These are phyloP conservation scores for Hippopotamyrus pictus DNA, from an alignment of 2,797 vertebrate species.

Conservation along the genomic window DNA sequence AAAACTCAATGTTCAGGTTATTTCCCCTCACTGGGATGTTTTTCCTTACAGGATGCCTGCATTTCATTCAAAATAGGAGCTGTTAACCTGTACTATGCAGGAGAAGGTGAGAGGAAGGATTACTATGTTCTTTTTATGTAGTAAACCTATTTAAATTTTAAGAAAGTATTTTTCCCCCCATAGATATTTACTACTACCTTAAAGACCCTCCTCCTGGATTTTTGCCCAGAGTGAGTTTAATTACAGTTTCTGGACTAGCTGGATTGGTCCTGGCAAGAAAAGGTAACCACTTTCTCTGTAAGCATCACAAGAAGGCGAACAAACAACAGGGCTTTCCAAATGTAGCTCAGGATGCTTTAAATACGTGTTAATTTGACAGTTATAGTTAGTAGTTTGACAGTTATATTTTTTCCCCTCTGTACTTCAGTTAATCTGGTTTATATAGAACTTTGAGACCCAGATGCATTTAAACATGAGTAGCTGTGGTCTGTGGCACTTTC, in stretches of 20 bases:
- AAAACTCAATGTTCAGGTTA: neutral
- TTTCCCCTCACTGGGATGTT: neutral
- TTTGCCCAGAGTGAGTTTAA: slow-evolving; percentile 70
- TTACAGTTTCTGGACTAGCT: slow-evolving; percentile 73
- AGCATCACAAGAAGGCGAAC: neutral
- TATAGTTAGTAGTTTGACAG: neutral
- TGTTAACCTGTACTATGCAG: slow-evolving; percentile 57
- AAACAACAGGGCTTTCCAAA: neutral
- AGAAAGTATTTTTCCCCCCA: slow-evolving; percentile 18
- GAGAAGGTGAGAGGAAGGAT: slow-evolving; percentile 67
- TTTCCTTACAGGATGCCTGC: slow-evolving; percentile 61
- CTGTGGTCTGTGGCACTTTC: neutral
- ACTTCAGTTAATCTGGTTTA: neutral
- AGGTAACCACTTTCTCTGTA: slow-evolving; percentile 56
- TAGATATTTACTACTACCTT: slow-evolving; percentile 80
- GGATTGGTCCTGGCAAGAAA: slow-evolving; percentile 73
- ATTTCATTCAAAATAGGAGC: slow-evolving; percentile 68
- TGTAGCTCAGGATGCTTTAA: neutral
- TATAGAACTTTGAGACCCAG: neutral
- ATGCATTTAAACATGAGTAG: neutral
- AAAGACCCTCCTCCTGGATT: slow-evolving; percentile 81
- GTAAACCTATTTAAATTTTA: slow-evolving; percentile 4
- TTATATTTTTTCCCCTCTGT: neutral
- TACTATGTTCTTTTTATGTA: neutral
- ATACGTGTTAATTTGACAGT: neutral